Percentiles rank a stretch among this genome's conserved stretches.
Evolutionary conservation across 2,888 invertebrate species (phyloP).

Genomic region (Mesoligia furuncula): DNA sequence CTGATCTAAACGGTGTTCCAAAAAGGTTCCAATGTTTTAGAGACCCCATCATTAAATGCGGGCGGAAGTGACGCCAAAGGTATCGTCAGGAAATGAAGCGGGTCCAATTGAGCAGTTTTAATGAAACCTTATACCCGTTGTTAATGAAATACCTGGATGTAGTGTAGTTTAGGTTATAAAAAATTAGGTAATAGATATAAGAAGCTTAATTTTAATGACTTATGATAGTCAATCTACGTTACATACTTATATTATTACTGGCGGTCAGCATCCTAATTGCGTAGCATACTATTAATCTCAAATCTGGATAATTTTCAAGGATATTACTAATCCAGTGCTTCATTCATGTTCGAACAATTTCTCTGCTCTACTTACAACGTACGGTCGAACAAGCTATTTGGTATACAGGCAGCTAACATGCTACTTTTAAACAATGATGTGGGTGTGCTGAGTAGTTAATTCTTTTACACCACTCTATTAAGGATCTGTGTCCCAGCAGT

Average conservation of each 20-base stretch:
- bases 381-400: no score
- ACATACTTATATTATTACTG: background rate
- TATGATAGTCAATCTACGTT: background rate
- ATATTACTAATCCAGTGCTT: background rate
- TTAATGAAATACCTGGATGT: background rate
- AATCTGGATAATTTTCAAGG: background rate
- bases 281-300: background rate
- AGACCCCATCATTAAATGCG: constrained; percentile 48
- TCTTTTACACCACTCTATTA: no score
- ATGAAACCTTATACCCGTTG: background rate
- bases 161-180: constrained; percentile 1
- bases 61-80: constrained; percentile 39
- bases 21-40: constrained; percentile 50
- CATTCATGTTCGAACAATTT: background rate
- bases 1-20: constrained; percentile 38
- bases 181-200: background rate
- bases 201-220: background rate
- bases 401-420: no score
- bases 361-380: no score
- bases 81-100: constrained; percentile 11
- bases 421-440: no score
- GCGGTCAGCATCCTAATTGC: background rate
- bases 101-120: constrained; percentile 13
- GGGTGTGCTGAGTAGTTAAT: no score
- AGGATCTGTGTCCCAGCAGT: no score